Conservation (phyloP, 1,140 invertebrate genomes). For the Nautilus pompilius region DNA sequence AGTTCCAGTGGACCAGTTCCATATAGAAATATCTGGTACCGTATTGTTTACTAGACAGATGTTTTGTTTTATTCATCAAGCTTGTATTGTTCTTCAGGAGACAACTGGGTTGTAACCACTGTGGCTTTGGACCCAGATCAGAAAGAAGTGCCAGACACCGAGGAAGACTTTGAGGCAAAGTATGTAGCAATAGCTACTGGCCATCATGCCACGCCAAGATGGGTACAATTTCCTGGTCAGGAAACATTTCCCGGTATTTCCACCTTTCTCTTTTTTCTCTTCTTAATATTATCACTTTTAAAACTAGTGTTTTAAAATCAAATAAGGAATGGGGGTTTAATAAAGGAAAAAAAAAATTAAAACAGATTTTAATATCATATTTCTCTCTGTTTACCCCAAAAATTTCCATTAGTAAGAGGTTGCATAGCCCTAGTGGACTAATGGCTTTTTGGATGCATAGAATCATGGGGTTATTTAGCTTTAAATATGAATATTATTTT, state of each 20-base stretch:
- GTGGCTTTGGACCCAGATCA: conserved; percentile 31
- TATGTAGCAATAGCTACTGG: conserved; percentile 46
- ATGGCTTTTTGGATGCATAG: too few relatives aligned
- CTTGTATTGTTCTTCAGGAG: conserved; percentile 20
- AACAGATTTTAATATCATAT: too few relatives aligned
- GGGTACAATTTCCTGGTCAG: conserved; percentile 37
- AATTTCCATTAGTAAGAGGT: too few relatives aligned
- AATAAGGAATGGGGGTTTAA: neutral
- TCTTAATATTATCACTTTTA: neutral
- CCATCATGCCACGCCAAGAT: conserved; percentile 47
- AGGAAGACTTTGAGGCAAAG: conserved; percentile 18
- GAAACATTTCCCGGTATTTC: conserved; percentile 43
- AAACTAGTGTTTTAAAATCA: neutral
- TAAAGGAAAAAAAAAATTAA: too few relatives aligned
- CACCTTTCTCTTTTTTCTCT: neutral
- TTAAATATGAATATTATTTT: too few relatives aligned
- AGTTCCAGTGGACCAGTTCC: too few relatives aligned
- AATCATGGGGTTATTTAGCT: too few relatives aligned
- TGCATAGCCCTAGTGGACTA: too few relatives aligned
- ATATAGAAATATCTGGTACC: too few relatives aligned
- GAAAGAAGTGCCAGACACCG: conserved; percentile 14
- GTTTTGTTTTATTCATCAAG: too few relatives aligned
- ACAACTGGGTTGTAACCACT: conserved; percentile 24
- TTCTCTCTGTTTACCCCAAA: too few relatives aligned
- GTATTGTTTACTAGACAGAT: too few relatives aligned